A percentile compares a stretch with the other conserved stretches of the same genome.
phyloP scores from a whole-genome alignment of 2,888 invertebrate genomes.

The Cosmorhoe ocellata region DNA sequence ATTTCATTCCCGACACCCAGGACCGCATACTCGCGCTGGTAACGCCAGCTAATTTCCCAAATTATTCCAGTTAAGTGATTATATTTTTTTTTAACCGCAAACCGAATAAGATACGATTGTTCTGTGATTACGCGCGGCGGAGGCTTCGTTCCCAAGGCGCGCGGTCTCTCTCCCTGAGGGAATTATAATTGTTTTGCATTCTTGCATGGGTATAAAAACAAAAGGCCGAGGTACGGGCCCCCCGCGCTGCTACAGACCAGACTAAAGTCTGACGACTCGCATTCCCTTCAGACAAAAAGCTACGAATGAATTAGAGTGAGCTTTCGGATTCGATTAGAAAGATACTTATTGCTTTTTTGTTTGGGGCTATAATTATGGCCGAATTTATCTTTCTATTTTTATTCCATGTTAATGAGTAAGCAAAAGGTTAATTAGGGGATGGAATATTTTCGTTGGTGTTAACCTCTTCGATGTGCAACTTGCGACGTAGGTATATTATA shows the following conservation, averaged over 20 bases:
- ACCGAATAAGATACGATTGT: constrained; percentile 61
- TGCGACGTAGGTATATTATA: too few relatives aligned
- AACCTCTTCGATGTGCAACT: too few relatives aligned
- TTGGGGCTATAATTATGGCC: constrained; percentile 33
- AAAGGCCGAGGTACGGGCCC: constrained; percentile 71
- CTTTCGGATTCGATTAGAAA: constrained; percentile 46
- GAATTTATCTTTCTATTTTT: constrained; percentile 30
- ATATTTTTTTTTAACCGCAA: constrained; percentile 65
- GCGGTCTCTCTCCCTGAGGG: constrained; percentile 71
- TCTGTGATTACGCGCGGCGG: constrained; percentile 62
- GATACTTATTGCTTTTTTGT: constrained; percentile 36
- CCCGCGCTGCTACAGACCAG: constrained; percentile 73
- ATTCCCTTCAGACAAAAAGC: constrained; percentile 77
- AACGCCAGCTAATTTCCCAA: constrained; percentile 34
- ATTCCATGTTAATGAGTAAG: constrained; percentile 14
- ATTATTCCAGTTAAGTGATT: constrained; percentile 64
- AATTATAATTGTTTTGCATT: constrained; percentile 83
- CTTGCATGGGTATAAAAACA: constrained; percentile 80
- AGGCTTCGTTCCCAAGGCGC: constrained; percentile 60
- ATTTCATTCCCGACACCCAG: constrained; percentile 42
- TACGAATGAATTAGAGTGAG: constrained; percentile 69
- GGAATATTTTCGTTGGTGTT: too few relatives aligned
- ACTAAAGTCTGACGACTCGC: constrained; percentile 79
- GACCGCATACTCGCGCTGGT: constrained; percentile 33
- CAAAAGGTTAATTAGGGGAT: constrained; percentile 13